These are phyloP conservation scores for Anableps anableps DNA, from an alignment of 2,797 vertebrate genomes.

Conservation along the genomic window DNA sequence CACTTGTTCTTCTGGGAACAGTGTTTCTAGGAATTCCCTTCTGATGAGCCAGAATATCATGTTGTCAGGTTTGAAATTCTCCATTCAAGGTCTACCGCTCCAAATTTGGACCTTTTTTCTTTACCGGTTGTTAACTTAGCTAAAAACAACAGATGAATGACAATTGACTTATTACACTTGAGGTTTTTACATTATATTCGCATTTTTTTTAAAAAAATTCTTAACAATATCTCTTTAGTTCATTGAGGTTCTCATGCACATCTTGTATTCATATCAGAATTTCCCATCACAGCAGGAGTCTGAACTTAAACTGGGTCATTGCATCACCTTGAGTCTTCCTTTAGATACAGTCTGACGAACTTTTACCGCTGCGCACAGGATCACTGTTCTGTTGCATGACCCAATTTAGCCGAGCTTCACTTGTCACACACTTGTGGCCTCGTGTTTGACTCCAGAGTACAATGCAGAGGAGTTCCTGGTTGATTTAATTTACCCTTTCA, in stretches of 20 bases:
- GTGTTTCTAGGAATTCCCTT: slow-evolving; percentile 42
- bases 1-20: slow-evolving; percentile 2
- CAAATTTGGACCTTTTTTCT: neutral
- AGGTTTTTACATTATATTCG: neutral
- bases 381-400: neutral
- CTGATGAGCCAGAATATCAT: slow-evolving; percentile 34
- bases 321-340: neutral
- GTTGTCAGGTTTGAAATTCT: neutral
- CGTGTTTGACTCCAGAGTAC: neutral
- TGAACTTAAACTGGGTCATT: neutral
- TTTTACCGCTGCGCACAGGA: neutral
- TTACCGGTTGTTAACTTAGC: neutral
- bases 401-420: slow-evolving; percentile 23
- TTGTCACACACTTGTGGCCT: slow-evolving; percentile 56
- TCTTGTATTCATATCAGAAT: neutral
- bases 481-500: neutral
- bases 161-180: no score
- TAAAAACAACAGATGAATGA: neutral
- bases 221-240: neutral
- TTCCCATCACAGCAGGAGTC: neutral
- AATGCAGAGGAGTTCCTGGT: neutral
- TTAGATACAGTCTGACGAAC: neutral
- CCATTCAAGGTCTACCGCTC: neutral
- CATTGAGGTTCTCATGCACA: neutral
- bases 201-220: neutral